A percentile compares a stretch with the other conserved stretches of the same genome.
Conservation (phyloP, 2,888 invertebrate species). For the Amphipyra tragopoginis region DNA sequence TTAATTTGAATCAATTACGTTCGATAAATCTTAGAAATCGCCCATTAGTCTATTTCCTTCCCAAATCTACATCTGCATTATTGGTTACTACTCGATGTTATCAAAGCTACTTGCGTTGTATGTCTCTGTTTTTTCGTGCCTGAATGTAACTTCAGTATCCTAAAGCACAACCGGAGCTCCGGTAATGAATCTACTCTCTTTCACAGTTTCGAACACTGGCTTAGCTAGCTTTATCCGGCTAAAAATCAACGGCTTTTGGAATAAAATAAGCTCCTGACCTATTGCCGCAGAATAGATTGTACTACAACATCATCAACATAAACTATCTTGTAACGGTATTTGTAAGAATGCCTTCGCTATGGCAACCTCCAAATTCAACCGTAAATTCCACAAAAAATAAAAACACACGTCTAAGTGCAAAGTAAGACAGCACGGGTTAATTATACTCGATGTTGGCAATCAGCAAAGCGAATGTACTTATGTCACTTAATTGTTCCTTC, state of each 20-base stretch:
- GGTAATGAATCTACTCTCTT: conserved; percentile 13
- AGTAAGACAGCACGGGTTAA: conserved; percentile 52
- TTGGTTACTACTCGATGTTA: not conserved
- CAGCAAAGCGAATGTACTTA: conserved; percentile 65
- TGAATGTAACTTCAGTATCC: conserved; percentile 4
- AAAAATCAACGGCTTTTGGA: not conserved
- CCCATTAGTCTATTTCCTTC: too few species aligned
- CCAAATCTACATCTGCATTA: too few species aligned
- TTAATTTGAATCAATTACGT: too few species aligned
- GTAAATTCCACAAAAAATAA: conserved; percentile 1
- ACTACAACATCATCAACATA: too few species aligned
- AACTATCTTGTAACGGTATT: too few species aligned
- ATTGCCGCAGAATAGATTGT: not conserved
- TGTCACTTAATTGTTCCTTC: conserved; percentile 70
- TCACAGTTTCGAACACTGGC: not conserved
- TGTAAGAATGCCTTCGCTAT: too few species aligned
- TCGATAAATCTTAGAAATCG: too few species aligned
- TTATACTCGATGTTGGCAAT: conserved; percentile 64
- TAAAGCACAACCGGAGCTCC: conserved; percentile 1
- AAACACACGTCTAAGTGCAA: conserved; percentile 24
- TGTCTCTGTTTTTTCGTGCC: conserved; percentile 1
- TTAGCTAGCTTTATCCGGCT: not conserved
- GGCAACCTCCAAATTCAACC: too few species aligned
- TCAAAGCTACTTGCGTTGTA: conserved; percentile 5
- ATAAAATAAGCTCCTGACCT: not conserved